A percentile compares a stretch with the other conserved stretches of the same genome.
phyloP scores from a whole-genome alignment of 2,888 invertebrate species.

The Lasioglossum marginatum region DNA sequence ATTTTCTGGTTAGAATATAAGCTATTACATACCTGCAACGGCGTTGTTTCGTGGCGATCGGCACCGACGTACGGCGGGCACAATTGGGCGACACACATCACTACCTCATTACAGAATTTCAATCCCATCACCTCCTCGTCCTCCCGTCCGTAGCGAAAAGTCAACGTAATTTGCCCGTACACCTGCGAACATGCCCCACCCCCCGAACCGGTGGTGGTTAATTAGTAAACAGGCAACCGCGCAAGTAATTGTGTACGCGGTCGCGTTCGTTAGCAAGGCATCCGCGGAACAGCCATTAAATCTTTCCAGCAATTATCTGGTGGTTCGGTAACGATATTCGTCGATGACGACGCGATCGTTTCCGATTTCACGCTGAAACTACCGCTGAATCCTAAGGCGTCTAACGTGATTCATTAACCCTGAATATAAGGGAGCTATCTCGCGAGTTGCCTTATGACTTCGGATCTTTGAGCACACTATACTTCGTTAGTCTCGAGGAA shows the following conservation, averaged over 20 bases:
- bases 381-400: neutral
- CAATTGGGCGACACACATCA: conserved; percentile 95
- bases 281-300: neutral
- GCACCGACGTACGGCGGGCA: conserved; percentile 88
- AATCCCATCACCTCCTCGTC: conserved; percentile 99
- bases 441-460: no score
- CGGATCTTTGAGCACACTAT: no score
- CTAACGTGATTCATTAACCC: neutral
- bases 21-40: conserved; percentile 89
- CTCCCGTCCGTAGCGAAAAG: conserved; percentile 98
- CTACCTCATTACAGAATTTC: conserved; percentile 98
- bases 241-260: conserved; percentile 9
- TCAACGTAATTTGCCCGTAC: conserved; percentile 94
- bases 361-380: neutral
- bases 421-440: neutral
- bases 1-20: neutral
- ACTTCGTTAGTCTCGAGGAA: no score
- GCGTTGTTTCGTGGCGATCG: conserved; percentile 87
- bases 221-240: conserved; percentile 21
- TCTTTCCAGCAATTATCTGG: conserved; percentile 18
- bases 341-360: neutral
- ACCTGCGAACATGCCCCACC: conserved; percentile 83
- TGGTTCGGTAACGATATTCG: neutral
- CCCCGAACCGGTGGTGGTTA: neutral
- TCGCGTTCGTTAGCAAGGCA: conserved; percentile 2